A percentile compares a stretch with the other conserved stretches of the same genome.
Conservation (phyloP, 2,797 vertebrate genomes). For the Merluccius polli region DNA sequence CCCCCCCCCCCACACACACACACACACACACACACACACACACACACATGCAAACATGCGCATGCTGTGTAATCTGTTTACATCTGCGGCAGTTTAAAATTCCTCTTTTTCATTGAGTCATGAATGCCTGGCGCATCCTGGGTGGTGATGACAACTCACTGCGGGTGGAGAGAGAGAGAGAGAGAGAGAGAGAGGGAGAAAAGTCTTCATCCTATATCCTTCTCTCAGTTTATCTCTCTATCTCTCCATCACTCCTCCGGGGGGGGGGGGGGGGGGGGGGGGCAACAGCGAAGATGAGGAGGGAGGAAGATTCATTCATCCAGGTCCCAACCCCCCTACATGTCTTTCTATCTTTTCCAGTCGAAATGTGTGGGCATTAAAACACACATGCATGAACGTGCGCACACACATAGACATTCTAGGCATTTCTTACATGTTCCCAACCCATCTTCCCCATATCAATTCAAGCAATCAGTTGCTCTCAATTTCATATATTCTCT, state of each 20-base stretch:
- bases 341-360: constrained; percentile 30
- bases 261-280: constrained; percentile 16
- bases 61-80: neutral
- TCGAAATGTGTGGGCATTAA: constrained; percentile 32
- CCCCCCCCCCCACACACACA: too few relatives aligned
- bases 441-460: constrained; percentile 30
- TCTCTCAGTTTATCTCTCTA: constrained; percentile 17
- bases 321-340: constrained; percentile 12
- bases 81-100: neutral
- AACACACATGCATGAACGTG: neutral
- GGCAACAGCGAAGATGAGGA: constrained; percentile 32
- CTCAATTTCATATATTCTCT: constrained; percentile 6
- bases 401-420: neutral
- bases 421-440: constrained; percentile 12
- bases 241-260: constrained; percentile 24
- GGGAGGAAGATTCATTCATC: constrained; percentile 38
- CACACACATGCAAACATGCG: neutral
- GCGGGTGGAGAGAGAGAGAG: neutral
- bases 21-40: neutral
- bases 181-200: neutral
- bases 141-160: neutral
- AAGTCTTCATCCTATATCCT: neutral
- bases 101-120: constrained; percentile 33
- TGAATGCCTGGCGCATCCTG: constrained; percentile 25
- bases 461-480: constrained; percentile 33